phyloP scores from a whole-genome alignment of 2,797 vertebrate species.

The Pteronotus mesoamericanus region DNA sequence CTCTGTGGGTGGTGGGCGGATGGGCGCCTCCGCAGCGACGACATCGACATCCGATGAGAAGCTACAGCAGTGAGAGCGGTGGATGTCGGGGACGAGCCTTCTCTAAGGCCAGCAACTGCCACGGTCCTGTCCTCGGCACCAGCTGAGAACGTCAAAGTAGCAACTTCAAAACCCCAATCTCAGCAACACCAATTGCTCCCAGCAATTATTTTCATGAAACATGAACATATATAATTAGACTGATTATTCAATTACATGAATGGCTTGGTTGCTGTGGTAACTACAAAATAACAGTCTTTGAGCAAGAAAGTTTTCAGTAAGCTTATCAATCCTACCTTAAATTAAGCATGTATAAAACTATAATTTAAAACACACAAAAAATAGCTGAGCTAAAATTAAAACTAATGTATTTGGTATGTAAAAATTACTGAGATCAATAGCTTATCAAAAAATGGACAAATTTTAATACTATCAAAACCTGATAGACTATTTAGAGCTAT shows the following conservation, averaged over 20 bases:
- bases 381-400: neutral
- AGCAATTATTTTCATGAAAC: constrained; percentile 1
- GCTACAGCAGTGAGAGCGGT: neutral
- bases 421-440: neutral
- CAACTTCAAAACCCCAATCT: neutral
- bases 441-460: neutral
- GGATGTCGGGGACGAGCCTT: neutral
- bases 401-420: neutral
- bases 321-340: neutral
- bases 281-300: neutral
- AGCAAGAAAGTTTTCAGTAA: neutral
- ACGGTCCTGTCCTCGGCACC: neutral
- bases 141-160: neutral
- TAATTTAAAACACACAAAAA: neutral
- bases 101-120: no score
- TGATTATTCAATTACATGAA: constrained; percentile 11
- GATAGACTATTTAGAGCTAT: neutral
- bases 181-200: neutral
- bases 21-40: neutral
- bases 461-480: neutral
- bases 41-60: neutral
- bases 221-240: neutral
- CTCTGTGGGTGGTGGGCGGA: neutral
- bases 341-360: neutral
- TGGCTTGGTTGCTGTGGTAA: neutral